Evolutionary conservation across 1,140 invertebrate species (phyloP), one percentile per base, ranked within the genome.

Genomic region (Anthonomus grandis): DNA sequence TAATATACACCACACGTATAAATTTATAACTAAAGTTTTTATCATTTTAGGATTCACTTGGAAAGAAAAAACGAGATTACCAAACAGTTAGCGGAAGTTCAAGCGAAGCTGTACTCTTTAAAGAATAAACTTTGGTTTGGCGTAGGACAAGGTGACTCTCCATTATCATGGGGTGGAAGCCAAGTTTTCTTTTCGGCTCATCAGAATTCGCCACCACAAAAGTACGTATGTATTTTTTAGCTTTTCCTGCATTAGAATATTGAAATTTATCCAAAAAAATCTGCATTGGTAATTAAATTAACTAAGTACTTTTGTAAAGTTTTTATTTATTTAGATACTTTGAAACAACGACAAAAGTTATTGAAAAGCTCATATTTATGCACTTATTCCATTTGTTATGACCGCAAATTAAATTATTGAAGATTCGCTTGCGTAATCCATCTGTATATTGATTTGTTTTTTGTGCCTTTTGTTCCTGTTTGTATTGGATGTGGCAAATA

Each of bases 141-240:
- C 5, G 44, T 66, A 19, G 66, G 62, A 3, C 68, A 70, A 55
- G 63, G 62, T 19, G 64, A 67, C 37, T 70, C 74, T 0, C 81
- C 83, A 27, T 55, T 85, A 10, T 83, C 81, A 15, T 83, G 82
- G 82, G 81, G 81, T 12, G 23, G 31, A 12, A 49, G 49, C 31
- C 49, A 52, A 22, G 23, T 53, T 12, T 57, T 42, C 13, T 34
- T 62, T 45, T 17, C 25, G 25, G 27, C 37, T 8, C 31, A 25
- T 23, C 27, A 24, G 37, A 38, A 37, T 41, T 17, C 41, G 12
- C 51, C 59, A 15, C 27, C 51, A 0, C 52, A 55, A 42, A 50
- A 60, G 47, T 56, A 47, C 55, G 25, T 56, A 45, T n/a, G n/a
- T n/a, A n/a, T n/a, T n/a, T n/a, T n/a, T n/a, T n/a, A n/a, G n/a